Evolutionary conservation across 1,140 invertebrate genomes (phyloP), one percentile per base, ranked within the genome.

Genomic region (Holotrichia oblita): DNA sequence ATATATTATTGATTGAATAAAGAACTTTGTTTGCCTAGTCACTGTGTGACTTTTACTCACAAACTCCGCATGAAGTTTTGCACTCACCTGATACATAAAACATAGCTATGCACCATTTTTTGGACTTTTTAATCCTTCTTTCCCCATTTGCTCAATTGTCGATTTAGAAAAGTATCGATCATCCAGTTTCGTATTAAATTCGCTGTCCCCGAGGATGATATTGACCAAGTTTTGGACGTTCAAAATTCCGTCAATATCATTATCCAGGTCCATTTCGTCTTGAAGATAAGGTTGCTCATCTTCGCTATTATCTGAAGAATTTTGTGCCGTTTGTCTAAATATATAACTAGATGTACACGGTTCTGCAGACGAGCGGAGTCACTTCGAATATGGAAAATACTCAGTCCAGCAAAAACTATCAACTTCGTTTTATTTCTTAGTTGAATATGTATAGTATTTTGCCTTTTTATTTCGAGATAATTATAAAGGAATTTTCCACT

Each of bases 381-480:
- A 48, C 2, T 48, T 48, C 7, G 44, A 48, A 48, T 6, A 48
- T 48, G 44, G n/a, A n/a, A n/a, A n/a, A n/a, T 48, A 8, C 44
- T 48, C 44, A 2, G n/a, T 48, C 44, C 44, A 48, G 10, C 44
- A 48, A 6, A 48, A 48, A 48, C 7, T 1, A 2, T 48, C 44
- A 48, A 48, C 44, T 48, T 48, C 7, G 1, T 48, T 6, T 48
- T 48, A 1, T 48, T 48, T 48, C 44, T 48, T 48, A 6, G 2
- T 48, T 48, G 44, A 48, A 48, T 6, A 48, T 48, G n/a, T 48
- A 48, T n/a, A n/a, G n/a, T n/a, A n/a, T n/a, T n/a, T n/a, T n/a
- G n/a, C n/a, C n/a, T n/a, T n/a, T n/a, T n/a, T n/a, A n/a, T n/a
- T n/a, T n/a, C n/a, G n/a, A n/a, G n/a, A n/a, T n/a, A n/a, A n/a